Percentiles rank a stretch among this genome's conserved stretches.
Evolutionary conservation across 2,797 vertebrate species (phyloP).

Genomic region (Orientallactaga sibirica): DNA sequence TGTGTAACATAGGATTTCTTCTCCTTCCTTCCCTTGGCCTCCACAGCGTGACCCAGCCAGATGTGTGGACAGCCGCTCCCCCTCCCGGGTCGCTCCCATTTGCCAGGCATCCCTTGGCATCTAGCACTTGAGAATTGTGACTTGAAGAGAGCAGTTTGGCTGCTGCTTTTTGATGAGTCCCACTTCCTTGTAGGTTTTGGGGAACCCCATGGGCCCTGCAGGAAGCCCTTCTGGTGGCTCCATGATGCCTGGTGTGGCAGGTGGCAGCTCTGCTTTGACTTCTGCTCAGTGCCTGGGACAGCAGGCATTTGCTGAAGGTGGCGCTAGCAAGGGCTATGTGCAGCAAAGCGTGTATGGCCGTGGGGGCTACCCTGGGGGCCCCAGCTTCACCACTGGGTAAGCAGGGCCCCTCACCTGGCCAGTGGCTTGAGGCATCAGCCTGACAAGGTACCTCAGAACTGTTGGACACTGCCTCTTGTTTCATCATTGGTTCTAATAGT

Average conservation of each 20-base stretch:
- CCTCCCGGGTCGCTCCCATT: neutral
- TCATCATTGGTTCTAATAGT: neutral
- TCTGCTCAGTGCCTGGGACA: slow-evolving; percentile 94
- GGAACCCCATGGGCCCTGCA: slow-evolving; percentile 95
- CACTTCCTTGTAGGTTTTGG: slow-evolving; percentile 91
- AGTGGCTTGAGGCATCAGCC: neutral
- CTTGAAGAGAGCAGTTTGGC: neutral
- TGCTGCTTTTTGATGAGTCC: slow-evolving; percentile 35
- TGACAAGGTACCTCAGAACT: neutral
- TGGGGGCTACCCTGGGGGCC: slow-evolving; percentile 87
- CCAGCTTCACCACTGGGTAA: slow-evolving; percentile 87
- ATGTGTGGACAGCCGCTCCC: neutral
- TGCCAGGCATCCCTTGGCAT: neutral
- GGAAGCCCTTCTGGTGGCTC: slow-evolving; percentile 93
- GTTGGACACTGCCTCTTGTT: neutral
- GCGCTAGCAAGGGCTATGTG: slow-evolving; percentile 91
- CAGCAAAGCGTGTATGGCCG: slow-evolving; percentile 94
- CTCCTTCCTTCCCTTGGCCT: neutral
- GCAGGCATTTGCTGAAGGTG: slow-evolving; percentile 92
- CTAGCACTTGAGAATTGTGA: neutral
- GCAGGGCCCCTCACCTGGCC: neutral
- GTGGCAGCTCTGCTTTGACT: slow-evolving; percentile 92
- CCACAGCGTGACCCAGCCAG: neutral
- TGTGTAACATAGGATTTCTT: neutral
- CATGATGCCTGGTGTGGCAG: slow-evolving; percentile 92